Conservation (phyloP, 2,113 vertebrate genomes). For the Eublepharis macularius region DNA sequence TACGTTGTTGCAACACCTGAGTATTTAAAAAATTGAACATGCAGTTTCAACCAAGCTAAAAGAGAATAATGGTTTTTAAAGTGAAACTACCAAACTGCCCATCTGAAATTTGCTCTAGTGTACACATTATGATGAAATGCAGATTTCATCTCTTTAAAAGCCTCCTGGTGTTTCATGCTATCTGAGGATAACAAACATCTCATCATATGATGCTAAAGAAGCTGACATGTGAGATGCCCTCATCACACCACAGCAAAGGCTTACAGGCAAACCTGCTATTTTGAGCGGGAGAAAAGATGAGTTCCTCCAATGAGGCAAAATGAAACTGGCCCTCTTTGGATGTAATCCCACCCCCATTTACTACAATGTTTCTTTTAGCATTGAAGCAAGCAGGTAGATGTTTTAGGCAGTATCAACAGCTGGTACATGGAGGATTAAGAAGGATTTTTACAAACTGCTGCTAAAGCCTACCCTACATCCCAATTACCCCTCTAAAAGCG, state of each 20-base stretch:
- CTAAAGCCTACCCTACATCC: not conserved
- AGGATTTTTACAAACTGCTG: constrained; percentile 16
- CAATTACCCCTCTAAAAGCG: not conserved
- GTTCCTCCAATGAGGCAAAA: constrained; percentile 39
- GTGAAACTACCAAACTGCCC: accelerated
- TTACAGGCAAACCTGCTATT: constrained; percentile 30
- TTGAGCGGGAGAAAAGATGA: constrained; percentile 33
- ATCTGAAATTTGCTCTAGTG: constrained; percentile 8
- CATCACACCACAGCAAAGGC: constrained; percentile 26
- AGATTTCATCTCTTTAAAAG: constrained; percentile 33
- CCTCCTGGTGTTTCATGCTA: constrained; percentile 30
- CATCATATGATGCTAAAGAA: constrained; percentile 30
- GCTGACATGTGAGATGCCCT: constrained; percentile 28
- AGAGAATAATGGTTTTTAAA: not conserved
- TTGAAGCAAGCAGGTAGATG: constrained; percentile 19
- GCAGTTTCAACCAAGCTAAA: constrained; percentile 3
- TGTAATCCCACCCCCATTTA: not conserved
- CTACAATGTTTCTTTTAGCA: not conserved
- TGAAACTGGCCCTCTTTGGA: constrained; percentile 1
- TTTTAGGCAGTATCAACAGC: not conserved
- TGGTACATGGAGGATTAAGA: not conserved
- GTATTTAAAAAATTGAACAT: not conserved
- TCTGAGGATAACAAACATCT: constrained; percentile 40
- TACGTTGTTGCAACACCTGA: not conserved
- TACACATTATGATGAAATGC: constrained; percentile 29